Base-by-base conservation (phyloP, 2,113 vertebrate genomes). In the Stigmatopora nigra region DNA sequence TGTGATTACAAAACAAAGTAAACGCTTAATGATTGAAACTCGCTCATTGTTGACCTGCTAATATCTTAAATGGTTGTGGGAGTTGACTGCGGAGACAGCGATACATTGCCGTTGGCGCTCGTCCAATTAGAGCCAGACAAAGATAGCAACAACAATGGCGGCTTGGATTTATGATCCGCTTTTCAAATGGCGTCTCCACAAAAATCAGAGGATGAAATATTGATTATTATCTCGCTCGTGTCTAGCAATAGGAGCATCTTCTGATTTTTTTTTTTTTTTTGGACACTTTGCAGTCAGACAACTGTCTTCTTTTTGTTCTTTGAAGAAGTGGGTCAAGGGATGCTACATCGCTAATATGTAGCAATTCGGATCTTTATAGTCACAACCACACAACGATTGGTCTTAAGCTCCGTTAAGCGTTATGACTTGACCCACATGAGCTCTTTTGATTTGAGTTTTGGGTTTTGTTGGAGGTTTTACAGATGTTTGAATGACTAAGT, bases 271-370 rank as follows among this genome's bases (percentile, higher is more conserved):
- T n/a, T n/a, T n/a, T n/a, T 75, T 78, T 67, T 46, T 0, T 4
- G 63, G 71, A 52, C 60, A 64, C 65, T 41, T 48, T 35, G 61
- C 49, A 38, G 61, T 59, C 38, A 75, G 72, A 80, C 45, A 65
- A 31, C 61, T 47, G 44, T 17, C n/a, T 61, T 59, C 48, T 65
- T 60, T 73, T 63, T 79, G 72, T 31, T 70, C 49, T 6, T 5
- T 44, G 45, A 12, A 75, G 55, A 85, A 75, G 22, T 82, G 55
- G 76, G 76, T 56, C 72, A 77, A 82, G 70, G 76, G 38, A 20
- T 36, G 72, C 20, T 5, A 45, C 52, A 41, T 16, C 20, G 22
- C n/a, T 20, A 88, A 88, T 80, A 87, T 88, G 76, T 78, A 85
- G 64, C 60, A 78, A 71, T 56, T 51, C 19, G 70, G 70, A 51